A percentile compares a stretch with the other conserved stretches of the same genome.
phyloP scores from a whole-genome alignment of 1,140 invertebrate species.

The Hirudo medicinalis region DNA sequence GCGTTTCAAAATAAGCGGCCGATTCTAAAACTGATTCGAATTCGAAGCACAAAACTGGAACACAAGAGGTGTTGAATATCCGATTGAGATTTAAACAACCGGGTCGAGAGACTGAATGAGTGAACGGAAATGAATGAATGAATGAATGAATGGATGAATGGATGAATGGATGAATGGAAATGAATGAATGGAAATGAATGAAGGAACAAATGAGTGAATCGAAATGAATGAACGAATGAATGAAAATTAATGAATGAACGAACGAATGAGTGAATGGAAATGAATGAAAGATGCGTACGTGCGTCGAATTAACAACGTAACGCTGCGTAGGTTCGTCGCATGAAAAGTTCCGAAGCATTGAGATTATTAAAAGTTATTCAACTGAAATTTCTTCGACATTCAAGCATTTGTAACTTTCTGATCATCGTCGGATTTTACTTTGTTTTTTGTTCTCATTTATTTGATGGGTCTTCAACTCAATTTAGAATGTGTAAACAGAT shows the following conservation, averaged over 20 bases:
- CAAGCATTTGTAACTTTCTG: too few species aligned
- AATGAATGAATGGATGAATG: constrained; percentile 10
- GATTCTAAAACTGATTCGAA: not conserved
- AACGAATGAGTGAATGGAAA: not conserved
- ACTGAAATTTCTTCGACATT: too few species aligned
- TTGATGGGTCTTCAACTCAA: too few species aligned
- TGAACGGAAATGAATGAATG: not conserved
- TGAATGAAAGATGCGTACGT: not conserved
- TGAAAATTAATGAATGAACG: not conserved
- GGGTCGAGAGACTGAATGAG: not conserved
- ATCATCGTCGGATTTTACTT: too few species aligned
- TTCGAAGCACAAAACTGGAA: not conserved
- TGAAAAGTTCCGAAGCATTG: too few species aligned
- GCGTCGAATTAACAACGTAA: too few species aligned
- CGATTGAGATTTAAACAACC: too few species aligned
- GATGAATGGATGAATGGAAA: not conserved
- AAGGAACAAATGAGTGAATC: not conserved
- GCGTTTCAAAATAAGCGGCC: not conserved
- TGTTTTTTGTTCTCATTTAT: too few species aligned
- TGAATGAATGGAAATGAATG: not conserved
- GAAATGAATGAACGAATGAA: not conserved
- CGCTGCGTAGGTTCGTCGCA: too few species aligned
- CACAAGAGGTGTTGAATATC: too few species aligned
- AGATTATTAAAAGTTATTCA: too few species aligned
- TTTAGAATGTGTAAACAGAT: too few species aligned